Evolutionary conservation across 2,797 vertebrate genomes (phyloP).

Genomic region (Delichon dasypus): DNA sequence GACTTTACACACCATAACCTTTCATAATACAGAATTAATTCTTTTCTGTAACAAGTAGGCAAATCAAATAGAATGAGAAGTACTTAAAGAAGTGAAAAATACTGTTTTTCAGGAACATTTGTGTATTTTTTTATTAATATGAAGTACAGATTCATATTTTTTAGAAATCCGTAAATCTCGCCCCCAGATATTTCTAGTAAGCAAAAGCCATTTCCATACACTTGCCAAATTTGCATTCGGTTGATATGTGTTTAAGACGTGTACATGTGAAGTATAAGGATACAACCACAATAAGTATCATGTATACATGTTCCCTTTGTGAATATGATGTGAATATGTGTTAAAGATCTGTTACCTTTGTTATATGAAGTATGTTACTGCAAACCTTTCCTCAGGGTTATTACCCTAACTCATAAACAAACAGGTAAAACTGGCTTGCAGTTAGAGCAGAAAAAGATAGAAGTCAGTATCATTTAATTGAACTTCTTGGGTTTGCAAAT

Average conservation of each 20-base stretch:
- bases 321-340: not conserved
- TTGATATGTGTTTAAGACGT: not conserved
- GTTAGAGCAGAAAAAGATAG: not conserved
- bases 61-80: not conserved
- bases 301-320: not conserved
- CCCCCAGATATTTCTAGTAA: not conserved
- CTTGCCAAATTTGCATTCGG: not conserved
- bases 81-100: not conserved
- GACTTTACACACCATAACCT: not conserved
- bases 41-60: not conserved
- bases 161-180: not conserved
- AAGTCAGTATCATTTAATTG: not conserved
- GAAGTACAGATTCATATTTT: not conserved
- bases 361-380: not conserved
- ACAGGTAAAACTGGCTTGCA: not conserved
- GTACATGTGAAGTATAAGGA: not conserved
- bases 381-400: not conserved
- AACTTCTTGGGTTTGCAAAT: not conserved
- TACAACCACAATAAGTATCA: not conserved
- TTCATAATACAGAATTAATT: not conserved
- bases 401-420: not conserved
- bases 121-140: not conserved
- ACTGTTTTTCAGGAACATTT: not conserved
- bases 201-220: not conserved
- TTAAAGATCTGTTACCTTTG: not conserved